phyloP scores from a whole-genome alignment of 2,113 vertebrate genomes.

The Climacteris rufus region DNA sequence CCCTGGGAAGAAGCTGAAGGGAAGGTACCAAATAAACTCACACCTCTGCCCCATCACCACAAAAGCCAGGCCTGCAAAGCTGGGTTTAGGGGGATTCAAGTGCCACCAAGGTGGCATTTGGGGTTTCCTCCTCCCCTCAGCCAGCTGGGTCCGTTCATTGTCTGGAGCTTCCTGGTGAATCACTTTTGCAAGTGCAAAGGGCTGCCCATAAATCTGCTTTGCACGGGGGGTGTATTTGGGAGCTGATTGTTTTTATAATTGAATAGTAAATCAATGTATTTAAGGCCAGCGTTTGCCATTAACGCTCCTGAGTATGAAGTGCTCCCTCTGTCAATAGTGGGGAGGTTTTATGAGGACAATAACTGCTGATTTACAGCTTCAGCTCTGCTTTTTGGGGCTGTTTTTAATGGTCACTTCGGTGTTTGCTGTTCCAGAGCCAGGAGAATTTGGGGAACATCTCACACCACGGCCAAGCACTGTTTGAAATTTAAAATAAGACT shows the following conservation, averaged over 20 bases:
- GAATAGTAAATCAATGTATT: constrained; percentile 2
- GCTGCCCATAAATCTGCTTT: not conserved
- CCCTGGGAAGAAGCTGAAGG: not conserved
- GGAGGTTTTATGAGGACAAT: not conserved
- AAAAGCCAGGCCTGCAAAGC: not conserved
- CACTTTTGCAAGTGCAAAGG: not conserved
- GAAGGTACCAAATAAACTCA: not conserved
- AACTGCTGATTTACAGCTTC: not conserved
- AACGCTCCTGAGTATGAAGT: not conserved
- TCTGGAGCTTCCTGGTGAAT: not conserved
- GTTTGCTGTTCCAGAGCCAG: not conserved
- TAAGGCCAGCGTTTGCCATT: not conserved
- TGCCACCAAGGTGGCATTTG: not conserved
- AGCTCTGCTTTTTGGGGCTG: not conserved
- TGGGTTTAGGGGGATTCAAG: not conserved
- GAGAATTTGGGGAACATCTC: not conserved
- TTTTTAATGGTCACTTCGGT: not conserved
- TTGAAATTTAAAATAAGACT: accelerated
- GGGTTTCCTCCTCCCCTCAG: not conserved
- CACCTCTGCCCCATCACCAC: not conserved
- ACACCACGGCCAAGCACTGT: accelerated
- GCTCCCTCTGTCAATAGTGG: not conserved
- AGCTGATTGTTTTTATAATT: constrained; percentile 5
- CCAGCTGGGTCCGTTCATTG: not conserved
- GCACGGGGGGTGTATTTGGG: not conserved